Conservation (phyloP, 2,888 invertebrate species). For the Zaprionus bogoriensis region DNA sequence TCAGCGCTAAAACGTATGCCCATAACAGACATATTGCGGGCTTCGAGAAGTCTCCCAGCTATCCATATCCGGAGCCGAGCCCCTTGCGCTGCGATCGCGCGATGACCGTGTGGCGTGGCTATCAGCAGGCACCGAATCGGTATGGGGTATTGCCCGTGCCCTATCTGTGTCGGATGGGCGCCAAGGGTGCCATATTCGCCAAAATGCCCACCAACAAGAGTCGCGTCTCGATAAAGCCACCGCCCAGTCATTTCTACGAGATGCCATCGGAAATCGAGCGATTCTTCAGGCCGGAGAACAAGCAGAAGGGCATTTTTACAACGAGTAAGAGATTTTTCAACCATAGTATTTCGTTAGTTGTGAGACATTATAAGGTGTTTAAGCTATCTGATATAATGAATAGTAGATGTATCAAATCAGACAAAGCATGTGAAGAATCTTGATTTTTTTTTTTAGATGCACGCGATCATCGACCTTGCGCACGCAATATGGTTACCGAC, state of each 20-base stretch:
- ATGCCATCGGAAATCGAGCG: slow-evolving; percentile 47
- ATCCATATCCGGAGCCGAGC: slow-evolving; percentile 48
- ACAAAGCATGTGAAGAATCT: no score
- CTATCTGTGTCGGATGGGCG: slow-evolving; percentile 40
- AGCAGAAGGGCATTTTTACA: slow-evolving; percentile 69
- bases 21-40: slow-evolving; percentile 53
- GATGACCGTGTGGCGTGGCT: slow-evolving; percentile 46
- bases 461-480: slow-evolving; percentile 58
- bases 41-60: slow-evolving; percentile 12
- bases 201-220: slow-evolving; percentile 47
- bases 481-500: slow-evolving; percentile 63
- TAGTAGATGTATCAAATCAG: no score
- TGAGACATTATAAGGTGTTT: no score
- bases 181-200: slow-evolving; percentile 64
- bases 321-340: slow-evolving; percentile 70
- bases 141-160: slow-evolving; percentile 59
- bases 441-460: slow-evolving; percentile 61
- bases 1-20: slow-evolving; percentile 37
- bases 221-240: slow-evolving; percentile 32
- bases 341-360: no score
- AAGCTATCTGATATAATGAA: no score
- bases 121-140: slow-evolving; percentile 75
- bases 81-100: slow-evolving; percentile 32
- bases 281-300: slow-evolving; percentile 46
- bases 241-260: slow-evolving; percentile 52